Evolutionary conservation across 1,140 invertebrate species (phyloP).

Genomic region (Scaptomyza graminum): DNA sequence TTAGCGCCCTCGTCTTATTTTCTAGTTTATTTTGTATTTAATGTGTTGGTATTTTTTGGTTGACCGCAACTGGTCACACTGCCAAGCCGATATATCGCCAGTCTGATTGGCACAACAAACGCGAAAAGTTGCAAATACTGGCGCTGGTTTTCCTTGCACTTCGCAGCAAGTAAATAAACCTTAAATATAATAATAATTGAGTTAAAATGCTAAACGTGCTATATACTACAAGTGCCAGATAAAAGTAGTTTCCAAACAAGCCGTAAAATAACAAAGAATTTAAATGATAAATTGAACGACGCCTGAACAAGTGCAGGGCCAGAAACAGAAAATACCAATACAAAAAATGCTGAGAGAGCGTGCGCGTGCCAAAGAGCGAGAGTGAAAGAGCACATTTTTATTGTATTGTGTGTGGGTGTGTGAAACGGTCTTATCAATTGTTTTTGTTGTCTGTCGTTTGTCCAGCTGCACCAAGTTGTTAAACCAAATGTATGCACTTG

Average conservation of each 20-base stretch:
- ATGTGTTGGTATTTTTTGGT: neutral
- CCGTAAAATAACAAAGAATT: neutral
- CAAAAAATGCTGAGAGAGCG: slow-evolving; percentile 49
- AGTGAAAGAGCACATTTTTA: neutral
- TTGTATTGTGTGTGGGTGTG: slow-evolving; percentile 23
- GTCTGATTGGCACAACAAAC: slow-evolving; percentile 69
- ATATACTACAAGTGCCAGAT: neutral
- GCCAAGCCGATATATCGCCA: slow-evolving; percentile 20
- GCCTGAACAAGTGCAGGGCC: slow-evolving; percentile 62
- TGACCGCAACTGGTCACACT: slow-evolving; percentile 8
- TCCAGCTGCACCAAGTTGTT: slow-evolving; percentile 31
- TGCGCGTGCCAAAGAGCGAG: slow-evolving; percentile 26
- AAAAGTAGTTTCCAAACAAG: neutral
- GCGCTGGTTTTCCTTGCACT: slow-evolving; percentile 47
- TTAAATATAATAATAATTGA: slow-evolving; percentile 5
- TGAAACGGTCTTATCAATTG: slow-evolving; percentile 64
- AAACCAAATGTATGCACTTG: slow-evolving; percentile 1
- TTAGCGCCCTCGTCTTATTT: neutral
- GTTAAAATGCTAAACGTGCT: neutral
- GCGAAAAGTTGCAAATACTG: slow-evolving; percentile 63
- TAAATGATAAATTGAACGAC: slow-evolving; percentile 11
- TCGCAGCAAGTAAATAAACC: slow-evolving; percentile 52
- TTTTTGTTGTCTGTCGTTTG: slow-evolving; percentile 51
- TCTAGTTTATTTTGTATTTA: neutral
- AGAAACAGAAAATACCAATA: slow-evolving; percentile 70